Evolutionary conservation across 2,113 vertebrate species (phyloP), one percentile per base, ranked within the genome.

Genomic region (Indri indri): DNA sequence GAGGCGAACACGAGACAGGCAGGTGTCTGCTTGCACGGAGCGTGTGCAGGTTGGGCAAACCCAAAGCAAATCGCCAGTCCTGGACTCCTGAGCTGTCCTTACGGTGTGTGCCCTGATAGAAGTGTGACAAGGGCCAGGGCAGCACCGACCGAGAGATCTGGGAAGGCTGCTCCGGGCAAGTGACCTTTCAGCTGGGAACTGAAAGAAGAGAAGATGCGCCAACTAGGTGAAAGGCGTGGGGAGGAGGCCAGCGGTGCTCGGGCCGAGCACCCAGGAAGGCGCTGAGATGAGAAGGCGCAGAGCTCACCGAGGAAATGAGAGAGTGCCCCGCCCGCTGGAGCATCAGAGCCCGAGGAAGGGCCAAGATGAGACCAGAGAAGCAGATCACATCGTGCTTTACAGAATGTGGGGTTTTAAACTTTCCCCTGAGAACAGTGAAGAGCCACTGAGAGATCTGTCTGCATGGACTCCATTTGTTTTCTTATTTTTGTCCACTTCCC

Each of bases 371-470:
- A 37, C 30, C 32, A 61, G 32, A 70, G 47, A 37, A 27, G 20
- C 11, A 85, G 79, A 61, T 74, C 73, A 37, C 5, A 0, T 27
- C 52, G 54, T 2, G 22, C 37, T 52, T 30, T 71, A 34, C 80
- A 90, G 74, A 96, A 45, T 57, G 42, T 6, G 71, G 32, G 88
- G 81, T 82, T 77, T 76, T 80, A 76, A 94, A 40, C 63, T 77
- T 87, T 54, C 34, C 54, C 57, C 84, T 52, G 34, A 40, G 57
- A 89, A 70, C 34, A 80, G 66, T 20, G 52, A 47, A 25, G 65
- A 82, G 30, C 27, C 90, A 45, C 66, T 1, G 61, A 86, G 73
- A 71, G 27, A 76, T 57, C 37, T 80, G 30, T 32, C 54, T 47
- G 54, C 52, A 16, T 2, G 42, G 81, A 59, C 34, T 71, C 50